A percentile compares a stretch with the other conserved stretches of the same genome.
Evolutionary conservation across 2,797 vertebrate genomes (phyloP).

Genomic region (Onychomys torridus): DNA sequence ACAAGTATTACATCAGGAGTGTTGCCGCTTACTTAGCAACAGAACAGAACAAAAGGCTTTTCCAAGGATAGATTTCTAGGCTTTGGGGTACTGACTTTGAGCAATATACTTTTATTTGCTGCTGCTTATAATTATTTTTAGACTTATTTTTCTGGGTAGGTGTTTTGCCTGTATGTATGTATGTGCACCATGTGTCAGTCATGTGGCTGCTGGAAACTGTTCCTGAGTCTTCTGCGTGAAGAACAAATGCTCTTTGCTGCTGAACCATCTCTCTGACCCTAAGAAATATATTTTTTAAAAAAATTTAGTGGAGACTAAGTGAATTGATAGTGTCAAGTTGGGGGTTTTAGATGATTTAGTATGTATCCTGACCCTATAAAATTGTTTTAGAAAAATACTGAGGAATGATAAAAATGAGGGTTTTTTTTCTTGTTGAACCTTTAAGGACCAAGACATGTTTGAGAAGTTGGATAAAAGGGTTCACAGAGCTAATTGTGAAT

Average conservation of each 20-base stretch:
- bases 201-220: not conserved
- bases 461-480: not conserved
- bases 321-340: slow-evolving; percentile 3
- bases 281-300: not conserved
- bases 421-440: slow-evolving; percentile 76
- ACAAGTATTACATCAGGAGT: not conserved
- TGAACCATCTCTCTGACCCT: not conserved
- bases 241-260: not conserved
- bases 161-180: not conserved
- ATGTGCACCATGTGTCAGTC: no score
- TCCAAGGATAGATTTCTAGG: not conserved
- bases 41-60: slow-evolving; percentile 8
- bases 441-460: slow-evolving; percentile 73
- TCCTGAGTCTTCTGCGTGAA: not conserved
- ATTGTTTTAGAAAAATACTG: slow-evolving; percentile 44
- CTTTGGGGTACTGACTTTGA: not conserved
- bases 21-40: slow-evolving; percentile 7
- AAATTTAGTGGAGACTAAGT: slow-evolving; percentile 33
- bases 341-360: slow-evolving; percentile 45
- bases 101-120: not conserved
- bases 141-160: not conserved
- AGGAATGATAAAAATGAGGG: slow-evolving; percentile 70
- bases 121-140: not conserved
- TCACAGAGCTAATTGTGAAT: not conserved
- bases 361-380: slow-evolving; percentile 49